A percentile compares a stretch with the other conserved stretches of the same genome.
These are phyloP conservation scores for Cydia fagiglandana DNA, from an alignment of 1,140 invertebrate genomes.

Conservation along the genomic window DNA sequence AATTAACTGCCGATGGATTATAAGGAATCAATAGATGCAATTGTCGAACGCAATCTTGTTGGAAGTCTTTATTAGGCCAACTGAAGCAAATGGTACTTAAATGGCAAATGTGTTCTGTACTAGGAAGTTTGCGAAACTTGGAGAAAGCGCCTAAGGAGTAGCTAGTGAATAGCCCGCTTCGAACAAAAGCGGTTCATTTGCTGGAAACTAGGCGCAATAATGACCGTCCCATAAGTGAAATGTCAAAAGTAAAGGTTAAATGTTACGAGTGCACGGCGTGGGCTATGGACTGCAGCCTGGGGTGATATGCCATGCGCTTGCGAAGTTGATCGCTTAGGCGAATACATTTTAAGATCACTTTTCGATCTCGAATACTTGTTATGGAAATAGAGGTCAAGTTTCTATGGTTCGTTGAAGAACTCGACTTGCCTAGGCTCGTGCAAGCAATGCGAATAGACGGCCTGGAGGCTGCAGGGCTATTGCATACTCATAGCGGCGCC, in stretches of 20 bases:
- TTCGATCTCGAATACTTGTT: background rate
- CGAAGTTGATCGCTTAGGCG: background rate
- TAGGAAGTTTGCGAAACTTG: constrained; percentile 65
- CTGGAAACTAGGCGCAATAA: constrained; percentile 63
- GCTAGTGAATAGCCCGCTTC: constrained; percentile 52
- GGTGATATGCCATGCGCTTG: constrained; percentile 27
- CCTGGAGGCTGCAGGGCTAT: background rate
- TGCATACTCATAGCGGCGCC: constrained; percentile 12
- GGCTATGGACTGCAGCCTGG: constrained; percentile 36
- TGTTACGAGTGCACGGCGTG: constrained; percentile 48
- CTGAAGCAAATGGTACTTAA: constrained; percentile 60
- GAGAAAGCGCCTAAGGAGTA: constrained; percentile 61
- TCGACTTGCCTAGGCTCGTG: background rate
- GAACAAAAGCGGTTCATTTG: constrained; percentile 71
- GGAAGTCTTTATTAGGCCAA: constrained; percentile 53
- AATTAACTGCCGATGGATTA: constrained; percentile 42
- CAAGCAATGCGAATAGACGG: background rate
- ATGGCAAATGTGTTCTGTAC: constrained; percentile 61
- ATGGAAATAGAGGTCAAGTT: background rate
- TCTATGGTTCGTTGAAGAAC: background rate
- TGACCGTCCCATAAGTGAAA: constrained; percentile 64
- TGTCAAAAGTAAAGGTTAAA: constrained; percentile 73
- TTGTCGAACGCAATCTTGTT: constrained; percentile 48
- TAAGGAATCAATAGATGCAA: constrained; percentile 48
- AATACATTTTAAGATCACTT: background rate